Conservation (phyloP, 2,113 vertebrate genomes). For the Pseudolaguvia tuberculata region DNA sequence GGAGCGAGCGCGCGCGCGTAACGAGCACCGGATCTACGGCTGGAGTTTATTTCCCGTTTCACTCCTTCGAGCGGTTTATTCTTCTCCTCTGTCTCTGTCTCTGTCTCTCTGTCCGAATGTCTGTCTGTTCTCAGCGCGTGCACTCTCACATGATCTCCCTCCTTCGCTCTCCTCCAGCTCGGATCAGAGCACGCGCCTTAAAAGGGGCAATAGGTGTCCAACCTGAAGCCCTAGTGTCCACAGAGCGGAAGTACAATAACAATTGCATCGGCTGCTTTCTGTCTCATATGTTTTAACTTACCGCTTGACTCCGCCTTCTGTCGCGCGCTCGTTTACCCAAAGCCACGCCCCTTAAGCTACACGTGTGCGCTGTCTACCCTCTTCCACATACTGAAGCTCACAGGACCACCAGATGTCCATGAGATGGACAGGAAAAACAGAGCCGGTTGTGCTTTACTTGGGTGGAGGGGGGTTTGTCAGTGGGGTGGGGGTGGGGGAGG, state of each 20-base stretch:
- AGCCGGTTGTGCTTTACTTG: too few relatives aligned
- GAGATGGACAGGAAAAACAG: background rate
- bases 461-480: too few relatives aligned
- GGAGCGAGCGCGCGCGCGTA: background rate
- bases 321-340: background rate
- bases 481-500: too few relatives aligned
- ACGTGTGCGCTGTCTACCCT: background rate
- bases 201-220: constrained; percentile 44
- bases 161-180: constrained; percentile 60
- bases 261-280: background rate
- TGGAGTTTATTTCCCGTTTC: constrained; percentile 17
- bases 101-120: constrained; percentile 24
- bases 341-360: background rate
- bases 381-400: background rate
- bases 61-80: background rate
- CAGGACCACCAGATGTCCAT: too few relatives aligned
- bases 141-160: constrained; percentile 74
- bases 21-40: constrained; percentile 3
- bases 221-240: background rate
- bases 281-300: too few relatives aligned
- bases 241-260: constrained; percentile 19
- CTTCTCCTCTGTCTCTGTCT: constrained; percentile 8
- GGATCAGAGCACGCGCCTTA: constrained; percentile 49
- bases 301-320: background rate
- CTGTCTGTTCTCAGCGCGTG: constrained; percentile 65